phyloP scores from a whole-genome alignment of 2,113 vertebrate species.

The Leuciscus idus region DNA sequence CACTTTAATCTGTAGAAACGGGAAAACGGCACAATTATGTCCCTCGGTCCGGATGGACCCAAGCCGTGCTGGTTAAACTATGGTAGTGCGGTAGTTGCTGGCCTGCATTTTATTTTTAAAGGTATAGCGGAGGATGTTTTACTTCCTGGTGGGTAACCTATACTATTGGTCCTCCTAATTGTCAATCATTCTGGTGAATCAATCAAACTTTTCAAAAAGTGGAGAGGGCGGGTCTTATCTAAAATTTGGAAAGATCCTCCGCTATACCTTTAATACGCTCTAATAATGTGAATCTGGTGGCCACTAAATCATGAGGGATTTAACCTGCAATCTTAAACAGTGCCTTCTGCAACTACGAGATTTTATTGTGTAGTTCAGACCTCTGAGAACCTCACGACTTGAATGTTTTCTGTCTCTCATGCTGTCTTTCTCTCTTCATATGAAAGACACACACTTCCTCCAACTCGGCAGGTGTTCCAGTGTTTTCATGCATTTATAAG shows the following conservation, averaged over 20 bases:
- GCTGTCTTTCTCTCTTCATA: background rate
- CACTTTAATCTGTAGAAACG: too few species aligned
- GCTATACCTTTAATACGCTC: background rate
- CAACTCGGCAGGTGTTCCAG: background rate
- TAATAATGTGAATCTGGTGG: background rate
- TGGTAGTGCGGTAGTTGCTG: background rate
- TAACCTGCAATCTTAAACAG: background rate
- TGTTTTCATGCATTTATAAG: background rate
- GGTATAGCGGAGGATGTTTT: too few species aligned
- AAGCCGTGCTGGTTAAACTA: too few species aligned
- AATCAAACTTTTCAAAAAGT: too few species aligned
- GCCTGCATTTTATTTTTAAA: background rate
- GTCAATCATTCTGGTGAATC: too few species aligned
- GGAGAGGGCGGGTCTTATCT: too few species aligned
- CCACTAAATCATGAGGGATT: background rate
- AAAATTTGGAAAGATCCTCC: too few species aligned
- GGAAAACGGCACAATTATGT: too few species aligned
- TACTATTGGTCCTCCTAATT: too few species aligned
- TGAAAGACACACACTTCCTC: background rate
- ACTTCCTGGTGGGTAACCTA: too few species aligned
- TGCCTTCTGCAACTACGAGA: background rate
- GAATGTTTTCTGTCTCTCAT: background rate
- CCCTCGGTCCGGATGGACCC: too few species aligned
- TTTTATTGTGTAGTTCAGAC: background rate
- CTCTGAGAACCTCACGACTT: background rate